Evolutionary conservation across 2,113 vertebrate genomes (phyloP).

Genomic region (Carassius auratus): DNA sequence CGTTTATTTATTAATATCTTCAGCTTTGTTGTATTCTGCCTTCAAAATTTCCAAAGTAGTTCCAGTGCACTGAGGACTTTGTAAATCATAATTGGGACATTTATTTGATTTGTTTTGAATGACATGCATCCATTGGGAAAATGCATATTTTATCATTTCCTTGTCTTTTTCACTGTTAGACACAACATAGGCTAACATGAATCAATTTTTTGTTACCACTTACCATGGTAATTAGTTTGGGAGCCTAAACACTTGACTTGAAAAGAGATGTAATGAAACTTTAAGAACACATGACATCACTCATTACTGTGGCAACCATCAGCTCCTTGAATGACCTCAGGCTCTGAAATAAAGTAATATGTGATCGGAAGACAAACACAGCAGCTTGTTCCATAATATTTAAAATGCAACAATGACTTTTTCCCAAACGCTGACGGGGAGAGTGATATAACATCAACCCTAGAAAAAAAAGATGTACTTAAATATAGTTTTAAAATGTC

Average conservation of each 20-base stretch:
- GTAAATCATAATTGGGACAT: neutral
- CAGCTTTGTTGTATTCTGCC: neutral
- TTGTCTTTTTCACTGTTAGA: neutral
- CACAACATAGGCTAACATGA: neutral
- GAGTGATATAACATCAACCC: neutral
- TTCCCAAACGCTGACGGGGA: neutral
- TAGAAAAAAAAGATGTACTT: neutral
- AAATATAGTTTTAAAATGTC: neutral
- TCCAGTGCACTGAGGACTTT: neutral
- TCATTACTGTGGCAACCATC: neutral
- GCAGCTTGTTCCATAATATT: conserved; percentile 70
- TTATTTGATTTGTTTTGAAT: neutral
- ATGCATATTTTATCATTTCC: neutral
- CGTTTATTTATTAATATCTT: neutral
- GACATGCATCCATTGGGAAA: neutral
- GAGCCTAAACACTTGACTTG: conserved; percentile 13
- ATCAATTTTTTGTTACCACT: neutral
- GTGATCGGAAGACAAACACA: conserved; percentile 52
- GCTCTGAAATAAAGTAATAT: neutral
- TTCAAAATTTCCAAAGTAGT: neutral
- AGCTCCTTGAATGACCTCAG: neutral
- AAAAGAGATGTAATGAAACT: neutral
- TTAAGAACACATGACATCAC: neutral
- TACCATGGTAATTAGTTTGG: neutral
- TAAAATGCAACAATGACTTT: conserved; percentile 3